These are phyloP conservation scores for Aradus depressus DNA, from an alignment of 2,888 invertebrate genomes.

Conservation along the genomic window DNA sequence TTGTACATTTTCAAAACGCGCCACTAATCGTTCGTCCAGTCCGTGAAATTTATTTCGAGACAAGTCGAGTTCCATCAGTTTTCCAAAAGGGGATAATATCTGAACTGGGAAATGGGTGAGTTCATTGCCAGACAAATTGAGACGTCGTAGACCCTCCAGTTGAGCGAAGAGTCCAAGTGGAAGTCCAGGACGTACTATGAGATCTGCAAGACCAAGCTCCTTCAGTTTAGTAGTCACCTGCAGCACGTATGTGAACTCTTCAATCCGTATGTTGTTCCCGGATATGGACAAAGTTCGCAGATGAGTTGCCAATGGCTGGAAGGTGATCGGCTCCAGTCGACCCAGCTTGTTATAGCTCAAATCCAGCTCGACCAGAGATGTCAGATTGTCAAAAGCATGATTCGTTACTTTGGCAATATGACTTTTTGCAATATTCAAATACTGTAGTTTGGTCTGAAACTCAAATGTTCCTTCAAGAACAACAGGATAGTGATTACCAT, in stretches of 20 bases:
- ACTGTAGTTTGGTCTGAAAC: conserved; percentile 42
- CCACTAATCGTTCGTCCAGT: conserved; percentile 46
- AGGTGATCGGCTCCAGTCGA: conserved; percentile 50
- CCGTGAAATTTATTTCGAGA: conserved; percentile 60
- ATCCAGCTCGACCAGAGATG: conserved; percentile 56
- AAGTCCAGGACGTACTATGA: conserved; percentile 47
- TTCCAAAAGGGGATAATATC: conserved; percentile 45
- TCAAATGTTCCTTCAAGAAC: conserved; percentile 60
- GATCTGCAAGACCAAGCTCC: conserved; percentile 48
- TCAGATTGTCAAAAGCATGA: conserved; percentile 56
- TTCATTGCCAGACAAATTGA: conserved; percentile 65
- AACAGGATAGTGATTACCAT: conserved; percentile 67
- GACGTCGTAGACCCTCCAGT: conserved; percentile 47
- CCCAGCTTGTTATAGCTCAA: conserved; percentile 65
- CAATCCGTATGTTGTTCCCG: conserved; percentile 50
- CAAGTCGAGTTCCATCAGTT: conserved; percentile 54
- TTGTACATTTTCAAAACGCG: conserved; percentile 45
- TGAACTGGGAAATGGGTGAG: conserved; percentile 50
- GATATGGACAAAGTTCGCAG: conserved; percentile 56
- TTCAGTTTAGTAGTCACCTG: conserved; percentile 39
- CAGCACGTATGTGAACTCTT: conserved; percentile 46
- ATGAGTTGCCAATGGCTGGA: conserved; percentile 49
- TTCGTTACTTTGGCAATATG: conserved; percentile 62
- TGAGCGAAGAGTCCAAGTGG: conserved; percentile 48
- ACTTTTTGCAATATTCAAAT: conserved; percentile 55